A percentile compares a stretch with the other conserved stretches of the same genome.
Evolutionary conservation across 1,140 invertebrate species (phyloP).

Genomic region (Zaprionus lachaisei): DNA sequence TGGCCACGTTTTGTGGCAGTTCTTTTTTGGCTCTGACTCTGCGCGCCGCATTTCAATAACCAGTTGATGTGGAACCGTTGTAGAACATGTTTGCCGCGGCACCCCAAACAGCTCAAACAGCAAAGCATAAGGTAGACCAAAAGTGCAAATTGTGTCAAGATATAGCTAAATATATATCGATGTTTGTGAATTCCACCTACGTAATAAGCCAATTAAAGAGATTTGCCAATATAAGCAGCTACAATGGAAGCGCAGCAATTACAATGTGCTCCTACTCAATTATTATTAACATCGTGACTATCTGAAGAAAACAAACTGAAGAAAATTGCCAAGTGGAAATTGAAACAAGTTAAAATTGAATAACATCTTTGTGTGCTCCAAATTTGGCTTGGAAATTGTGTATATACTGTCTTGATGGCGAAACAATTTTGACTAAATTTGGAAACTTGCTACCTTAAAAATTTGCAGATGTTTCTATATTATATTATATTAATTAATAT

Average conservation of each 20-base stretch:
- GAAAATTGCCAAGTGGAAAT: background rate
- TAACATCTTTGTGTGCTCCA: too few species aligned
- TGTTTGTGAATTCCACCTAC: background rate
- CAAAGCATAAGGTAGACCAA: conserved; percentile 57
- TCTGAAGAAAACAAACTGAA: background rate
- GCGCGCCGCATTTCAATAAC: conserved; percentile 48
- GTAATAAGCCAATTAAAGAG: background rate
- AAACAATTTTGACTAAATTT: too few species aligned
- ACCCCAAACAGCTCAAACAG: conserved; percentile 18
- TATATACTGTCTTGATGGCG: too few species aligned
- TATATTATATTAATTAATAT: too few species aligned
- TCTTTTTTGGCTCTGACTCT: conserved; percentile 27
- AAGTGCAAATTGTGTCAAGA: background rate
- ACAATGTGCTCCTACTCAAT: background rate
- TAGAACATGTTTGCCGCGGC: conserved; percentile 65
- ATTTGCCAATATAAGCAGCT: background rate
- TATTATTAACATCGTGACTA: conserved; percentile 2
- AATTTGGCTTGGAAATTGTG: too few species aligned
- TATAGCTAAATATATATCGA: background rate
- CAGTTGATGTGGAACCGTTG: conserved; percentile 71
- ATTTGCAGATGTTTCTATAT: too few species aligned
- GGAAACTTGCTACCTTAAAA: too few species aligned
- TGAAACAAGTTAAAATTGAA: too few species aligned
- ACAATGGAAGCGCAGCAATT: background rate
- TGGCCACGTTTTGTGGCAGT: conserved; percentile 26